Evolutionary conservation across 2,888 invertebrate species (phyloP).

Genomic region (Polydrusus pterygomalis): DNA sequence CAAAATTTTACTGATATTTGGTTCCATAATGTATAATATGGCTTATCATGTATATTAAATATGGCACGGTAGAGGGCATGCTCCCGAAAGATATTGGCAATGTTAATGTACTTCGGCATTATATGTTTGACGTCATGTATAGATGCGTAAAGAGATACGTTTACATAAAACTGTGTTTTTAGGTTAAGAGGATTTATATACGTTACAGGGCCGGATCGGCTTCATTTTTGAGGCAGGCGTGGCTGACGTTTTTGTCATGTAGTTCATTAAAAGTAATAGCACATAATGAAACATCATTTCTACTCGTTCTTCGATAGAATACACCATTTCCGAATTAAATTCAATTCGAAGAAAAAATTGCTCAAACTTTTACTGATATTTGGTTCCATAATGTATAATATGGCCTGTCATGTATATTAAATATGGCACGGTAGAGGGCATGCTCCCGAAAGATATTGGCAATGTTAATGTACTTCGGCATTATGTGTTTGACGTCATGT

Average conservation of each 20-base stretch:
- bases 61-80: slow-evolving; percentile 24
- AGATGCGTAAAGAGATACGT: slow-evolving; percentile 24
- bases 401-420: slow-evolving; percentile 41
- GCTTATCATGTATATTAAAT: slow-evolving; percentile 43
- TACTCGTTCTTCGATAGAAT: too few relatives aligned
- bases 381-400: slow-evolving; percentile 39
- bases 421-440: slow-evolving; percentile 29
- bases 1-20: too few relatives aligned
- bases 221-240: too few relatives aligned
- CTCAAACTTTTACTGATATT: too few relatives aligned
- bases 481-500: slow-evolving; percentile 23
- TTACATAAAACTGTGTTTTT: slow-evolving; percentile 8
- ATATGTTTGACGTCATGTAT: slow-evolving; percentile 21
- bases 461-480: slow-evolving; percentile 34
- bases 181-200: background rate
- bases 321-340: too few relatives aligned
- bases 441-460: slow-evolving; percentile 29
- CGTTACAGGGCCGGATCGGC: too few relatives aligned
- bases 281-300: too few relatives aligned
- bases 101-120: slow-evolving; percentile 33
- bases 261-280: too few relatives aligned
- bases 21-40: slow-evolving; percentile 37
- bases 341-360: too few relatives aligned
- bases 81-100: slow-evolving; percentile 32
- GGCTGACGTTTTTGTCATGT: too few relatives aligned